Base-by-base conservation (phyloP, 2,113 vertebrate species). In the Ciconia boyciana region DNA sequence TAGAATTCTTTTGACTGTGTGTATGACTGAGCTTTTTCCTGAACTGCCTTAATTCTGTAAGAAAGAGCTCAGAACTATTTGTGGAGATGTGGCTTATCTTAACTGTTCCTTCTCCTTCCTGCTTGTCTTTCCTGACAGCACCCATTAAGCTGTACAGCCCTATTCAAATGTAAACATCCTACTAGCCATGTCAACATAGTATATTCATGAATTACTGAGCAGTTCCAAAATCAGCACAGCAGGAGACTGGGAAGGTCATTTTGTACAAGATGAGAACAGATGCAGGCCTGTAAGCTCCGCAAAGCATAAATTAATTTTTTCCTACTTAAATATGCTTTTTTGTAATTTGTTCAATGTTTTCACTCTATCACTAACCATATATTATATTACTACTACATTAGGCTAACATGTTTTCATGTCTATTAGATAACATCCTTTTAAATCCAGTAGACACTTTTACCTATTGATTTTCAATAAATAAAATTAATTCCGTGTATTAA, bases 401-500 rank as follows among this genome's bases (percentile, higher is more conserved):
- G 15, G 39, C 43, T 87, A 79, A 72, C 34, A 89, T 90, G 70
- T 52, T 84, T 68, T 70, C 62, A 21, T 43, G 20, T 66, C 49
- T 88, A 11, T 49, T 90, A 68, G 34, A 36, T 46, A 91, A 52
- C 21, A 84, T 68, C 32, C 51, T 81, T 90, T 90, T 60, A 92
- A 89, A 71, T 78, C 48, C 48, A 82, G 52, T 19, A 90, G 82
- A 72, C 36, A 48, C 36, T 81, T 84, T 34, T 66, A 49, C 32
- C 25, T 71, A 92, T 58, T 90, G 65, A 87, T 92, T 95, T 94
- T 84, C 92, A 92, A 79, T 78, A 95, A 86, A 84, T 78, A 92
- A 90, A 77, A 69, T 41, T 70, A 2, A 66, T 71, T 85, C 26
- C 15, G 19, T 77, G 34, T 86, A 70, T 83, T 83, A 83, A 86